These are phyloP conservation scores for Schizotus pectinicornis DNA, from an alignment of 2,888 invertebrate species.

Conservation along the genomic window DNA sequence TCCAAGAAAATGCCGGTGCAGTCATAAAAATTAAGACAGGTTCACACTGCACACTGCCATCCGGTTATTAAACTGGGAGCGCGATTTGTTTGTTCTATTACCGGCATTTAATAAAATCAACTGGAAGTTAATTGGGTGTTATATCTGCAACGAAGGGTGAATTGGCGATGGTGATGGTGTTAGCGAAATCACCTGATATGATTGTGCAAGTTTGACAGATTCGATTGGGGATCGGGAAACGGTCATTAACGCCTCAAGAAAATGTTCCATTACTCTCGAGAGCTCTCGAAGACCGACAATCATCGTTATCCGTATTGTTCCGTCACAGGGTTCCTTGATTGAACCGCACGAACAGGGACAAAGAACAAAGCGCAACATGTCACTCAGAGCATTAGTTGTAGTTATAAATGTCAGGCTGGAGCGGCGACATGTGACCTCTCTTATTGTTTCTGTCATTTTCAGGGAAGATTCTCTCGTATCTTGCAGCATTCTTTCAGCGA, in stretches of 20 bases:
- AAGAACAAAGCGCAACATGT: constrained; percentile 53
- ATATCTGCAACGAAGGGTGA: too few species aligned
- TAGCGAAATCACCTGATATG: constrained; percentile 45
- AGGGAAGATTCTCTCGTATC: constrained; percentile 27
- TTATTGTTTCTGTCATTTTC: constrained; percentile 53
- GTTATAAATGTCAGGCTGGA: constrained; percentile 54
- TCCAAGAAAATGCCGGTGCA: constrained; percentile 1
- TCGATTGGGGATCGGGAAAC: constrained; percentile 47
- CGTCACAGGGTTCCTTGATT: constrained; percentile 46
- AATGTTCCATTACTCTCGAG: constrained; percentile 56
- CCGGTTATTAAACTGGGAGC: too few species aligned
- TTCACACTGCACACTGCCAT: too few species aligned
- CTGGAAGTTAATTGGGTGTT: too few species aligned
- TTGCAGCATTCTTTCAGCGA: constrained; percentile 46
- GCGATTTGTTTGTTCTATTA: too few species aligned
- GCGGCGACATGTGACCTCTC: constrained; percentile 48
- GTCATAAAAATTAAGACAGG: background rate
- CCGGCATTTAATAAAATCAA: too few species aligned
- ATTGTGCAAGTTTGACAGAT: constrained; percentile 53
- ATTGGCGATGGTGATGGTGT: too few species aligned
- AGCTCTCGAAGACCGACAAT: constrained; percentile 56
- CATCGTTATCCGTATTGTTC: constrained; percentile 59
- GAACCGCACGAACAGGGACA: constrained; percentile 45
- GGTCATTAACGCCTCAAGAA: constrained; percentile 56
- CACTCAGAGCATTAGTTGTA: constrained; percentile 50